Conservation (phyloP, 2,888 invertebrate genomes). For the Agonum fuliginosum region DNA sequence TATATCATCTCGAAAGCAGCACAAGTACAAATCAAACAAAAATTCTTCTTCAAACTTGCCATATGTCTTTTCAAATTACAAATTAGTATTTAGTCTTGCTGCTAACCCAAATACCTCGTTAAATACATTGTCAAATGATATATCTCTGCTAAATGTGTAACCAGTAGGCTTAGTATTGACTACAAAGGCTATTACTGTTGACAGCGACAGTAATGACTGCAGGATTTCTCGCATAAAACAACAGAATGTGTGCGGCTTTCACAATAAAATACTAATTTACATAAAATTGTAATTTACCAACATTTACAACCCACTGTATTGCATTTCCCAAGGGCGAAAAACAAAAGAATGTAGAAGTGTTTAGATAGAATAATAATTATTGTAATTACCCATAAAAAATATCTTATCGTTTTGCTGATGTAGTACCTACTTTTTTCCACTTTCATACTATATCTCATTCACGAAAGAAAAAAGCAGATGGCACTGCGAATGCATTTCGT, state of each 20-base stretch:
- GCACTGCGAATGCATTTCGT: no score
- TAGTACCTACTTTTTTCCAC: no score
- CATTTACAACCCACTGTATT: constrained; percentile 27
- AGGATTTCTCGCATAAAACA: not conserved
- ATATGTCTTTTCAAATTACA: constrained; percentile 11
- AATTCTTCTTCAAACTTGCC: not conserved
- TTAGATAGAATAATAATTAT: no score
- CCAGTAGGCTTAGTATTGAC: no score
- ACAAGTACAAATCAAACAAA: no score
- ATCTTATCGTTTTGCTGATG: no score
- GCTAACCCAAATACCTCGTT: not conserved
- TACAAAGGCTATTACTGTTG: not conserved
- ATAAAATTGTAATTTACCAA: constrained; percentile 21
- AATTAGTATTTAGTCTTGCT: constrained; percentile 2
- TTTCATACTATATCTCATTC: no score
- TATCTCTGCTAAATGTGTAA: not conserved
- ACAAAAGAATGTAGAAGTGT: not conserved
- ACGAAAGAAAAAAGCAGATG: no score
- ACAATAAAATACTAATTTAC: not conserved
- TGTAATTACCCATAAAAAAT: no score
- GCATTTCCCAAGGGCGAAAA: not conserved
- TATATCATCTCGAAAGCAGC: no score
- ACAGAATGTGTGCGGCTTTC: not conserved
- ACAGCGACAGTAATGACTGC: constrained; percentile 1
- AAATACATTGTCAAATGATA: not conserved